These are phyloP conservation scores for Hemicentrotus pulcherrimus DNA, from an alignment of 35 echinoderm and acorn worm species.

Conservation along the genomic window DNA sequence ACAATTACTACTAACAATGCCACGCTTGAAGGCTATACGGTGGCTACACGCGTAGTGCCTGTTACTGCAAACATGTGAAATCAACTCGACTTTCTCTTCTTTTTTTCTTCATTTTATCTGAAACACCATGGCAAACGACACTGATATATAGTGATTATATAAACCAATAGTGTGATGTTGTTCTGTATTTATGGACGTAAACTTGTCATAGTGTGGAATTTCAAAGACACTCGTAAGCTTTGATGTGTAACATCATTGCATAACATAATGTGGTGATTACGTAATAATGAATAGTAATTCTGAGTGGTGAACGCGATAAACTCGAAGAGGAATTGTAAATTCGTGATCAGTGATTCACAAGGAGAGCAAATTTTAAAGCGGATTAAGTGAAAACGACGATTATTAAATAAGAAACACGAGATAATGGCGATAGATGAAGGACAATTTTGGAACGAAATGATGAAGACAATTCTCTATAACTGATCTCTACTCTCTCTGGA, in stretches of 20 bases:
- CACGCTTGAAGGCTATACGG: constrained; percentile 77
- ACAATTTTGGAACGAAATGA: background rate
- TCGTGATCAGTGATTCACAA: background rate
- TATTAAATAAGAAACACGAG: background rate
- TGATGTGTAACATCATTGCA: background rate
- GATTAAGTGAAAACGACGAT: background rate
- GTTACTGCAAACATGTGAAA: constrained; percentile 34
- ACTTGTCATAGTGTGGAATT: background rate
- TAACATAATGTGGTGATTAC: background rate
- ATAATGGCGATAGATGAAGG: background rate
- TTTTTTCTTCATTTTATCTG: background rate
- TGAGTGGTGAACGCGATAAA: background rate
- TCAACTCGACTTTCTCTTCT: background rate
- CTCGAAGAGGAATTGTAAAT: background rate
- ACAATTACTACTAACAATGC: constrained; percentile 51
- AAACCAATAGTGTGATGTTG: background rate
- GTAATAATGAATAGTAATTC: background rate
- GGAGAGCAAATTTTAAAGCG: background rate
- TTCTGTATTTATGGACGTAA: background rate
- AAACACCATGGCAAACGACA: background rate
- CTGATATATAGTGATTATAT: too few species aligned
- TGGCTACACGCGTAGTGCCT: constrained; percentile 69
- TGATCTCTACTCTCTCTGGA: background rate
- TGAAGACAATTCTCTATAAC: background rate
- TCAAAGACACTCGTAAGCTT: background rate